phyloP scores from a whole-genome alignment of 2,797 vertebrate species.

The Schizopygopsis malacanthus region DNA sequence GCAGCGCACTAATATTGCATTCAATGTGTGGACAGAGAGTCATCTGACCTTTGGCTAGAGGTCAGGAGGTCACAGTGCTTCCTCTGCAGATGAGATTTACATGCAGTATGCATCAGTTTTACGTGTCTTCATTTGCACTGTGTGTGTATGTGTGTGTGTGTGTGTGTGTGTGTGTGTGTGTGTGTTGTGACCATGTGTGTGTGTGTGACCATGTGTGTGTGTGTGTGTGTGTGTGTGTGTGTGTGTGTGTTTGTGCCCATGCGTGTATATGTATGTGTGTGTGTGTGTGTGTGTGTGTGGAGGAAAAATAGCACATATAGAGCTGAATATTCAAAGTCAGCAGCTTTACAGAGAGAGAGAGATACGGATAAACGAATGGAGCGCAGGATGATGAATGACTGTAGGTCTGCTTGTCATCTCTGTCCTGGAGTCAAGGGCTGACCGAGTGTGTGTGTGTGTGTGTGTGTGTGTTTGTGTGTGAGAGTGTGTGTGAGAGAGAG shows the following conservation, averaged over 20 bases:
- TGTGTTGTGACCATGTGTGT: too few species aligned
- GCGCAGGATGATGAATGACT: conserved; percentile 35
- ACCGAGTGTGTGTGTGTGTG: not conserved
- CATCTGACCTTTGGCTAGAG: not conserved
- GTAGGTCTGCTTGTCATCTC: conserved; percentile 32
- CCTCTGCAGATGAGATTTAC: not conserved
- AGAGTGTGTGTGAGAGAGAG: too few species aligned
- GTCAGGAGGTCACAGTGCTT: not conserved
- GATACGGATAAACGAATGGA: conserved; percentile 5
- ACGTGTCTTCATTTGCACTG: not conserved
- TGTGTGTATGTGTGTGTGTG: not conserved
- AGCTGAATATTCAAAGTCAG: conserved; percentile 36
- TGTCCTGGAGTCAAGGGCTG: conserved; percentile 38
- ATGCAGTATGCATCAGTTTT: not conserved
- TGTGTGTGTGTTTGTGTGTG: conserved; percentile 2
- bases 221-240: too few species aligned
- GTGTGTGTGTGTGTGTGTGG: not conserved
- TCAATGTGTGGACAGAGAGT: not conserved
- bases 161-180: too few species aligned
- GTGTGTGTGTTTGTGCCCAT: too few species aligned
- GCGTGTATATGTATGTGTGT: not conserved
- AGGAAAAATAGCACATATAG: conserved; percentile 9
- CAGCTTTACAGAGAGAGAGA: conserved; percentile 14
- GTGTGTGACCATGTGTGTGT: not conserved
- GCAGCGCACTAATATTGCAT: not conserved